Evolutionary conservation across 2,888 invertebrate species (phyloP), one percentile per base, ranked within the genome.

Genomic region (Drosophila affinis): DNA sequence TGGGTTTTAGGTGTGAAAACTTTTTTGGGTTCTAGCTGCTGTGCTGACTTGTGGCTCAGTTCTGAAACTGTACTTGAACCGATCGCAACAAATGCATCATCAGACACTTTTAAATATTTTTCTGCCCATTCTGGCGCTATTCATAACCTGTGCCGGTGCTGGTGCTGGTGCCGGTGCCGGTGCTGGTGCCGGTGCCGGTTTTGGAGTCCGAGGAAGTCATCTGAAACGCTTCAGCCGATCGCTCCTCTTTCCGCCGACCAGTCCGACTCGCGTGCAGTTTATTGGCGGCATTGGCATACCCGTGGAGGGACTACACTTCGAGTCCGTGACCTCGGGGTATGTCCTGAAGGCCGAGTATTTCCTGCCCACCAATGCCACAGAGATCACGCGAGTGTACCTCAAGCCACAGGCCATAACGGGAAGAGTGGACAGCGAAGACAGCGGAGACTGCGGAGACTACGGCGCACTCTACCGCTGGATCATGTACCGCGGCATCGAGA

Each of bases 221-320:
- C 52, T 79, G 0, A 67, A 79, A 9, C 78, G 79, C 9, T 54
- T 81, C 2, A 79, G 78, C 54, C 72, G 83, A 69, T 84, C 87
- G 0, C 61, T 83, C 6, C 61, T 91, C n/a, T 92, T 89, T 68
- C 92, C 92, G 18, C 89, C 91, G 1, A 90, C 92, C 0, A 68
- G 90, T 1, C 92, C 92, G 9, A 92, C 92, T 1, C 87, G 92
- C 48, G 79, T 87, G 1, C 92, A 92, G 87, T 90, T 90, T 67
- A 92, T 92, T 78, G 87, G 78, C 9, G 92, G 92, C 45, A 88
- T 92, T 45, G 92, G 92, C 32, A 91, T 92, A 65, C 92, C 92
- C 0, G 82, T 92, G 10, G 89, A 90, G 39, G 78, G 90, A 45
- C 69, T 92, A 14, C 81, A 76, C 10, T 85, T 73, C 29, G 91